Evolutionary conservation across 2,888 invertebrate species (phyloP).

Genomic region (Rhagonycha fulva): DNA sequence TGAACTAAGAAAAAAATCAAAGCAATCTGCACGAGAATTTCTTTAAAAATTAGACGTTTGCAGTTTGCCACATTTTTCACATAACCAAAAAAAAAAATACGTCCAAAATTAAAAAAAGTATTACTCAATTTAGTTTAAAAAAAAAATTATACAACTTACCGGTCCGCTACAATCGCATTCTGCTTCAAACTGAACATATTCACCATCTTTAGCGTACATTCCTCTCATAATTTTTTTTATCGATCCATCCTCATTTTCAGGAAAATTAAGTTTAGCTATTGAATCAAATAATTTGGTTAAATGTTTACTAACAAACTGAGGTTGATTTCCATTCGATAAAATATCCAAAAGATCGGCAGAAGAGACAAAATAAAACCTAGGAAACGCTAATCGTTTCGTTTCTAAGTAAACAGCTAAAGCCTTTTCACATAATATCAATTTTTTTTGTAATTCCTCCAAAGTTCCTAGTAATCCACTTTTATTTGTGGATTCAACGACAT

Average conservation of each 20-base stretch:
- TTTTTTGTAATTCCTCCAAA: slow-evolving; percentile 81
- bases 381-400: slow-evolving; percentile 94
- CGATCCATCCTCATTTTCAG: slow-evolving; percentile 61
- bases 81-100: too few species aligned
- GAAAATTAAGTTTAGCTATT: slow-evolving; percentile 84
- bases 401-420: slow-evolving; percentile 96
- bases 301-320: slow-evolving; percentile 85
- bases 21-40: too few species aligned
- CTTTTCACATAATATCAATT: slow-evolving; percentile 91
- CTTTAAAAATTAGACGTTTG: too few species aligned
- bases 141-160: slow-evolving; percentile 57
- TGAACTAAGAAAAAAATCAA: too few species aligned
- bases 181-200: slow-evolving; percentile 82
- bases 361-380: slow-evolving; percentile 95
- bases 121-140: neutral
- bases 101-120: too few species aligned
- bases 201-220: slow-evolving; percentile 95
- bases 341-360: slow-evolving; percentile 94
- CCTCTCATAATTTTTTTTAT: slow-evolving; percentile 69
- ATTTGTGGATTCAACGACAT: slow-evolving; percentile 91
- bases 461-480: slow-evolving; percentile 78
- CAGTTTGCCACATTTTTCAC: too few species aligned
- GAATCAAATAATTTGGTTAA: slow-evolving; percentile 95
- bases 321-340: slow-evolving; percentile 93
- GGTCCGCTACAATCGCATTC: slow-evolving; percentile 84